These are phyloP conservation scores for Sebastes oblongus DNA, from an alignment of 2,797 vertebrate species.

Conservation along the genomic window DNA sequence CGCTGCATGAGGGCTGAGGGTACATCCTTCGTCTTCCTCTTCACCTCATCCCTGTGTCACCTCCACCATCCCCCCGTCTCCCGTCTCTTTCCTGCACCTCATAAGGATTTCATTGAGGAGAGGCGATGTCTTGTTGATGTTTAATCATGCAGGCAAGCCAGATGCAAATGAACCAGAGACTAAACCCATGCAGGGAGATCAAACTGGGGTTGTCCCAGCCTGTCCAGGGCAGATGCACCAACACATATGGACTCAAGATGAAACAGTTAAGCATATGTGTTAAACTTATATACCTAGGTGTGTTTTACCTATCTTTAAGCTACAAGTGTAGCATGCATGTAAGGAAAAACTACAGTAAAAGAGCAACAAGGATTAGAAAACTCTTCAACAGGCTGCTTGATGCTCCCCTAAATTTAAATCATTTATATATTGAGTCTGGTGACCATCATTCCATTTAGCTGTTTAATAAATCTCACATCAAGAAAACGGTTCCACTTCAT, in stretches of 20 bases:
- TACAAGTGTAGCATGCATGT: background rate
- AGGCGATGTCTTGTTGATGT: constrained; percentile 51
- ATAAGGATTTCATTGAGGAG: constrained; percentile 63
- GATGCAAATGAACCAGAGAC: constrained; percentile 66
- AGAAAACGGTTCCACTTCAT: background rate
- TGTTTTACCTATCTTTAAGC: background rate
- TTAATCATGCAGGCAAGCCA: constrained; percentile 46
- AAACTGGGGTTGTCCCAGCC: constrained; percentile 32
- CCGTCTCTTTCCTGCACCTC: constrained; percentile 39
- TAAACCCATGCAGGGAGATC: constrained; percentile 26
- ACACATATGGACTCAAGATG: background rate
- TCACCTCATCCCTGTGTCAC: constrained; percentile 34
- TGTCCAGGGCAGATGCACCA: constrained; percentile 13
- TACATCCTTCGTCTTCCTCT: constrained; percentile 63
- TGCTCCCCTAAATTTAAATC: background rate
- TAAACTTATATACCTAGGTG: background rate
- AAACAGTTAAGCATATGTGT: background rate
- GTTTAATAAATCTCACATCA: background rate
- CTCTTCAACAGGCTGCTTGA: background rate
- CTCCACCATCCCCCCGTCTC: background rate
- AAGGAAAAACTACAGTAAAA: background rate
- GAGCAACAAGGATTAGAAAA: background rate
- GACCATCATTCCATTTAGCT: background rate
- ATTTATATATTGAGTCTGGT: background rate
- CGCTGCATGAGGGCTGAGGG: constrained; percentile 75